Conservation (phyloP, 2,888 invertebrate species). For the Caenorhabditis drosophilae region DNA sequence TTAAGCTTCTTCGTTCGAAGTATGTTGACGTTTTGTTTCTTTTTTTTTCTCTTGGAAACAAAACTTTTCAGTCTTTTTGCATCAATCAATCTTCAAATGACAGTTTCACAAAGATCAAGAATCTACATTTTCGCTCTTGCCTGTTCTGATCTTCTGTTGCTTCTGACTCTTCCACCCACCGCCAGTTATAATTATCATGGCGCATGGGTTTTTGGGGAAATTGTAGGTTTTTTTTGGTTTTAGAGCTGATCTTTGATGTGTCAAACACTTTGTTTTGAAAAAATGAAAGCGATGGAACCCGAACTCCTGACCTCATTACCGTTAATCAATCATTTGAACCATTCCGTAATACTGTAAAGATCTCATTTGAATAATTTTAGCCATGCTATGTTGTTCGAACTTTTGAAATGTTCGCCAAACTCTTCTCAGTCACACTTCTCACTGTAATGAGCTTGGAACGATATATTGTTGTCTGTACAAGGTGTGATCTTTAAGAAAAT, state of each 20-base stretch:
- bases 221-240: constrained; percentile 23
- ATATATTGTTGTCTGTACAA: constrained; percentile 61
- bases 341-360: too few relatives aligned
- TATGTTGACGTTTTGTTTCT: too few relatives aligned
- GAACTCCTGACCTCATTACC: too few relatives aligned
- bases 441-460: constrained; percentile 62
- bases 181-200: constrained; percentile 53
- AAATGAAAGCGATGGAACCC: too few relatives aligned
- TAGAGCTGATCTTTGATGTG: too few relatives aligned
- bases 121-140: constrained; percentile 61
- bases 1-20: constrained; percentile 49
- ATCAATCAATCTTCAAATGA: constrained; percentile 37
- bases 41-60: too few relatives aligned
- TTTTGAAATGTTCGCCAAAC: constrained; percentile 57
- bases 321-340: too few relatives aligned
- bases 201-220: constrained; percentile 55
- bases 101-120: constrained; percentile 53
- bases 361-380: constrained; percentile 30
- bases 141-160: constrained; percentile 54
- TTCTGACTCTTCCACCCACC: constrained; percentile 58
- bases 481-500: constrained; percentile 23
- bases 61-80: constrained; percentile 28
- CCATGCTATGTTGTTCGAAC: constrained; percentile 53
- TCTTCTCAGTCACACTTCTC: constrained; percentile 58
- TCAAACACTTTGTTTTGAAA: too few relatives aligned